Evolutionary conservation across 1,140 invertebrate species (phyloP).

Genomic region (Brachionus sp.): DNA sequence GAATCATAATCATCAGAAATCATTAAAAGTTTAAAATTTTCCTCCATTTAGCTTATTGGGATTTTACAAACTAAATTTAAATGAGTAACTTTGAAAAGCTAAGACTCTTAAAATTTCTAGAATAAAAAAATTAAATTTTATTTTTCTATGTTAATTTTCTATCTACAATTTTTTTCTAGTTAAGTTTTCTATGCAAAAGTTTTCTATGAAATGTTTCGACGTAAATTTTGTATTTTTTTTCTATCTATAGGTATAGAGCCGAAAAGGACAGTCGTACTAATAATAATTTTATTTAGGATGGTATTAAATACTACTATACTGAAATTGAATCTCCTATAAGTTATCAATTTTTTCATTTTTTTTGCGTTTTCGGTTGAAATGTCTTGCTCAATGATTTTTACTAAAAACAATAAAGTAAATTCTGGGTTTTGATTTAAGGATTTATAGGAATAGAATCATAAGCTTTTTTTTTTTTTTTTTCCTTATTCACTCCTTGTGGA

Average conservation of each 20-base stretch:
- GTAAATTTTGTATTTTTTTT: conserved; percentile 12
- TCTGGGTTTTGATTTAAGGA: too few relatives aligned
- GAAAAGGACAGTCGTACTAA: too few relatives aligned
- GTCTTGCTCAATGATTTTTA: too few relatives aligned
- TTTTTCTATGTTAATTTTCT: conserved; percentile 12
- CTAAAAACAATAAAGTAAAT: too few relatives aligned
- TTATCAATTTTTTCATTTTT: too few relatives aligned
- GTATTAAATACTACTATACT: too few relatives aligned
- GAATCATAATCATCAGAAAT: conserved; percentile 14
- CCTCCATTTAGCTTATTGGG: not conserved
- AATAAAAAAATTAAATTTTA: not conserved
- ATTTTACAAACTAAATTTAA: not conserved
- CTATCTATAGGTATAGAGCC: conserved; percentile 10
- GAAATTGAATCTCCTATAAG: too few relatives aligned
- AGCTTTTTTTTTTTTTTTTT: too few relatives aligned
- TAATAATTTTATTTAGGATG: too few relatives aligned
- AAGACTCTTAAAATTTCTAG: not conserved
- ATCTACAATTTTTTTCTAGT: not conserved
- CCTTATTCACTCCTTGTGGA: too few relatives aligned
- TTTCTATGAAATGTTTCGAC: not conserved
- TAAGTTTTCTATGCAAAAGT: not conserved
- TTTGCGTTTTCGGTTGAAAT: too few relatives aligned
- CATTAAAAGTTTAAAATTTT: not conserved
- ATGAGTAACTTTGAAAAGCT: not conserved
- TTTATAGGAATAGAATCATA: too few relatives aligned